Evolutionary conservation across 2,113 vertebrate genomes (phyloP), one percentile per base, ranked within the genome.

Genomic region (Apteryx mantelli): DNA sequence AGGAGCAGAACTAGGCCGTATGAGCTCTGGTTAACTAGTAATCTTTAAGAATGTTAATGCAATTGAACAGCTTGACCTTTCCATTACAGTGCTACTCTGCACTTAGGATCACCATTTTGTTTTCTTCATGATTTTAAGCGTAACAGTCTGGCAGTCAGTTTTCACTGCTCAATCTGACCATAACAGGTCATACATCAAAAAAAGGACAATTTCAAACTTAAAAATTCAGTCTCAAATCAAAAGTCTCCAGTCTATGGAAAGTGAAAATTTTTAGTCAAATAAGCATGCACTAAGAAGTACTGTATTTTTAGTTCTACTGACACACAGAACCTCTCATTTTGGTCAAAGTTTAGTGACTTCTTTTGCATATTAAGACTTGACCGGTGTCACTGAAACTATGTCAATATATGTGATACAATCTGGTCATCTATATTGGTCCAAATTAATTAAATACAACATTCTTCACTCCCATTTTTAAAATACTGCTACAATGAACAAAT

Each of bases 21-120:
- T 52, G 7, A 76, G 56, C 93, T 90, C 74, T 93, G 80, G 87
- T 80, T 92, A 80, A 95, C n/a, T 42, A 94, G 70, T 93, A 95
- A 95, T 92, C 97, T 96, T 88, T 95, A 97, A 96, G 94, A 91
- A 94, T 13, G 44, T 22, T 96, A 94, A 97, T 97, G 97, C 97
- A 95, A 91, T 94, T 88, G 81, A 94, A 71, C 2, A 52, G 93
- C 86, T 97, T 93, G 97, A 71, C 91, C 80, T 50, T 95, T 83
- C 93, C 74, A 46, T 66, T 68, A 65, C 68, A 69, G 80, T 44
- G 32, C 65, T 86, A 30, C 84, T 76, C 55, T 38, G 68, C 71
- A 50, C 60, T 84, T 83, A 82, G 92, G 38, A 91, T 42, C 71
- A 65, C 30, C 46, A 70, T 76, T 7, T 56, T 80, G 38, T 77